A percentile compares a stretch with the other conserved stretches of the same genome.
phyloP scores from a whole-genome alignment of 2,797 vertebrate species.

The Triplophysa bombifrons region DNA sequence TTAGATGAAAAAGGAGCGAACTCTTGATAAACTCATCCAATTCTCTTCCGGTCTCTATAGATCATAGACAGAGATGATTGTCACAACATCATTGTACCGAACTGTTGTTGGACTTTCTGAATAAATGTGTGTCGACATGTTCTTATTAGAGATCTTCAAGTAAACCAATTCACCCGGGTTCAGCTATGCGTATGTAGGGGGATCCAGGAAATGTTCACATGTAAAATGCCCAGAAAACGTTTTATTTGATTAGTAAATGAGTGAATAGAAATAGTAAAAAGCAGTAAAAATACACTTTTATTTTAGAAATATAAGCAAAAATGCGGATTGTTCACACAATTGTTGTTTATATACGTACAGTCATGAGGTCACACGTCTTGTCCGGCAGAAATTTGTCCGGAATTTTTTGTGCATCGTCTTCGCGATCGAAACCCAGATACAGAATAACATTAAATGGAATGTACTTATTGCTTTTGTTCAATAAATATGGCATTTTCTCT shows the following conservation, averaged over 20 bases:
- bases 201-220: background rate
- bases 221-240: no score
- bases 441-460: background rate
- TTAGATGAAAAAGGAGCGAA: background rate
- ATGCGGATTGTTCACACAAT: no score
- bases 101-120: background rate
- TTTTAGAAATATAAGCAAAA: no score
- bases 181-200: no score
- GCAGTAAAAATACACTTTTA: no score
- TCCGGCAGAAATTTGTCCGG: conserved; percentile 5
- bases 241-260: background rate
- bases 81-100: background rate
- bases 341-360: no score
- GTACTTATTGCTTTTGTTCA: background rate
- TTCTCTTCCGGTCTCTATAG: background rate
- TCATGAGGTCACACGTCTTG: background rate
- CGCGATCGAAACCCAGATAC: no score
- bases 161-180: no score
- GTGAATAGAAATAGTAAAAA: no score
- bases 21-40: background rate
- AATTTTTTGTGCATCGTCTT: background rate
- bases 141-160: no score
- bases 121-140: background rate
- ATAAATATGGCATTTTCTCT: background rate
- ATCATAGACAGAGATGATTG: conserved; percentile 10